Evolutionary conservation across 2,797 vertebrate genomes (phyloP).

Genomic region (Neosalanx taihuensis): DNA sequence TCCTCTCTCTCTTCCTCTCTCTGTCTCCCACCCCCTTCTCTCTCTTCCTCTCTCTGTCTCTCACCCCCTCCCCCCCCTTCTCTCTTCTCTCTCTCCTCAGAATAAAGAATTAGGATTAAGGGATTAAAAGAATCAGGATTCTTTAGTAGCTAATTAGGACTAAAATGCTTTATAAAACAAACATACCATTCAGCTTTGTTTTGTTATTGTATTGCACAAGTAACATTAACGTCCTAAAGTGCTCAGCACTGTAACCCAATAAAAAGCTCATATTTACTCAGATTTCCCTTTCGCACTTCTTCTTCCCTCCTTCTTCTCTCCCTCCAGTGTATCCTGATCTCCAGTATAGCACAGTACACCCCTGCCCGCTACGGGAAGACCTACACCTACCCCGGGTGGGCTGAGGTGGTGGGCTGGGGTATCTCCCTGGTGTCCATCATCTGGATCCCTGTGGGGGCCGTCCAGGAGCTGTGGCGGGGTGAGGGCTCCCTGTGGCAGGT

Average conservation of each 20-base stretch:
- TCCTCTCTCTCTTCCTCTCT: too few species aligned
- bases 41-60: too few species aligned
- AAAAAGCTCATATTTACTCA: too few species aligned
- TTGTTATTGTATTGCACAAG: not conserved
- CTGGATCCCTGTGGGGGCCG: slow-evolving; percentile 74
- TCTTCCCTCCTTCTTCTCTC: slow-evolving; percentile 3
- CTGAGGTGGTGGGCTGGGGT: slow-evolving; percentile 68
- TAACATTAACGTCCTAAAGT: not conserved
- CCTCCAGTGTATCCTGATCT: slow-evolving; percentile 65
- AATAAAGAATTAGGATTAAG: not conserved
- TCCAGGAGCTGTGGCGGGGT: slow-evolving; percentile 66
- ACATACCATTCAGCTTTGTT: not conserved
- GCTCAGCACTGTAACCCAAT: not conserved
- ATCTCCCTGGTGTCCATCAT: slow-evolving; percentile 70
- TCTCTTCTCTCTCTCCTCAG: too few species aligned
- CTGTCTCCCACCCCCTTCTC: too few species aligned
- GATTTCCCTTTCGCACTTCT: too few species aligned
- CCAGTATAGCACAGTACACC: slow-evolving; percentile 68
- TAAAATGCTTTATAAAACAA: too few species aligned
- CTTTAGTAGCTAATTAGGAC: not conserved
- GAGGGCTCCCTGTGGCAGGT: slow-evolving; percentile 71
- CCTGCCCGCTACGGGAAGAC: slow-evolving; percentile 65
- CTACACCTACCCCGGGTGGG: slow-evolving; percentile 72
- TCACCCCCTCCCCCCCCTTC: too few species aligned
- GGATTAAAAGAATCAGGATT: not conserved